Conservation (phyloP, 2,888 invertebrate genomes). For the Leucozona laternaria region DNA sequence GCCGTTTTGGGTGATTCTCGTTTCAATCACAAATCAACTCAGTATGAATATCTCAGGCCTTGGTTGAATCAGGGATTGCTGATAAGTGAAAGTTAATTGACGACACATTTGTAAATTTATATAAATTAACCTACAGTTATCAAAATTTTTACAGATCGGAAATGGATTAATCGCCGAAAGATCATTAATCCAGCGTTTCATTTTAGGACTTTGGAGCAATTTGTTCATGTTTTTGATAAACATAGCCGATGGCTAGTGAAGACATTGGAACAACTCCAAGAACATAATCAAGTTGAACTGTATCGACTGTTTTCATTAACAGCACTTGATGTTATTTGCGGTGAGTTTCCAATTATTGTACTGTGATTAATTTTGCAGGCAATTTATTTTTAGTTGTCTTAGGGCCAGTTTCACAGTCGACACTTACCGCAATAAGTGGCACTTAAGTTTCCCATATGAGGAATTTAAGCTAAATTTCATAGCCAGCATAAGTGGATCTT, state of each 20-base stretch:
- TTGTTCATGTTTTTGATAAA: slow-evolving; percentile 87
- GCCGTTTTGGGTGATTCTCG: slow-evolving; percentile 67
- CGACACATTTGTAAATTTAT: neutral
- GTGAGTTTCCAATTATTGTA: slow-evolving; percentile 80
- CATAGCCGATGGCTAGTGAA: slow-evolving; percentile 85
- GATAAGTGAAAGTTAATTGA: slow-evolving; percentile 65
- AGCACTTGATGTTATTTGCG: slow-evolving; percentile 80
- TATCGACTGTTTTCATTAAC: slow-evolving; percentile 84
- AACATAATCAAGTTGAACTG: slow-evolving; percentile 81
- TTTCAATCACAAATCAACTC: slow-evolving; percentile 76
- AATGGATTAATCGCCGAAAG: slow-evolving; percentile 88
- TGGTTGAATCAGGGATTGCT: slow-evolving; percentile 79
- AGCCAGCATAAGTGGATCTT: too few species aligned
- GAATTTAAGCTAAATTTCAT: too few species aligned
- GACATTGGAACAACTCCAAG: slow-evolving; percentile 39
- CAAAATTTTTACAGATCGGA: slow-evolving; percentile 77
- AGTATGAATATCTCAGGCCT: slow-evolving; percentile 72
- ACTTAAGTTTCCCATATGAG: too few species aligned
- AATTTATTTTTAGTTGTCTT: too few species aligned
- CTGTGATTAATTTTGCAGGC: too few species aligned
- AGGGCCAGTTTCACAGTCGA: too few species aligned
- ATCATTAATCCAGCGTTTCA: slow-evolving; percentile 91
- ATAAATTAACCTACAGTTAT: too few species aligned
- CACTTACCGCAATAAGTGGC: too few species aligned
- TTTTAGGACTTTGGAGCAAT: slow-evolving; percentile 89